phyloP scores from a whole-genome alignment of 2,888 invertebrate species.

The Diabrotica balteata region DNA sequence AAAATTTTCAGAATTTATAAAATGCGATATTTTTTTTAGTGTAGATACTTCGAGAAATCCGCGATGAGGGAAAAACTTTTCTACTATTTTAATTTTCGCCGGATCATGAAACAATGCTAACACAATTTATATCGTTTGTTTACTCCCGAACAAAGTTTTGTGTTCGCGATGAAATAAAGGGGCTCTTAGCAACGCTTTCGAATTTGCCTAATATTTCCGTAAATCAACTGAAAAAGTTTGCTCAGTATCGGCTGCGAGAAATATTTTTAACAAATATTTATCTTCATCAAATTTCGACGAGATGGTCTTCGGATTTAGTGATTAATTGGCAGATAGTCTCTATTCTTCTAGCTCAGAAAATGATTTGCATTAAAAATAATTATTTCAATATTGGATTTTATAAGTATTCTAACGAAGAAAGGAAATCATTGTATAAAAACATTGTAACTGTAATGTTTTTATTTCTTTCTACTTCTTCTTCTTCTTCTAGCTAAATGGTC shows the following conservation, averaged over 20 bases:
- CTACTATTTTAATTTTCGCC: constrained; percentile 46
- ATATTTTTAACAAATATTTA: constrained; percentile 22
- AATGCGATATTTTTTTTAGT: not conserved
- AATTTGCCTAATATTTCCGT: constrained; percentile 15
- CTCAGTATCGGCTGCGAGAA: constrained; percentile 10
- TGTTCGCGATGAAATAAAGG: constrained; percentile 24
- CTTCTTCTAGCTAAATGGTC: too few relatives aligned
- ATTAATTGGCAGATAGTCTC: too few relatives aligned
- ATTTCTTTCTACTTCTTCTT: too few relatives aligned
- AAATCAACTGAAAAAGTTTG: constrained; percentile 20
- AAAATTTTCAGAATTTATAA: too few relatives aligned
- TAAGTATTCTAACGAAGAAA: too few relatives aligned
- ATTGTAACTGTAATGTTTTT: too few relatives aligned
- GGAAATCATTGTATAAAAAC: too few relatives aligned
- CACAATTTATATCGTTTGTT: constrained; percentile 52
- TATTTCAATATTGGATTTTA: too few relatives aligned
- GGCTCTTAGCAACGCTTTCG: constrained; percentile 15
- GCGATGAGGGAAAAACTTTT: constrained; percentile 13
- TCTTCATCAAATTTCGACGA: constrained; percentile 1
- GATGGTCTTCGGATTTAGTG: too few relatives aligned
- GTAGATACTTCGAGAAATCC: constrained; percentile 2
- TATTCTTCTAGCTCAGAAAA: too few relatives aligned
- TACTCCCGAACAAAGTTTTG: constrained; percentile 35
- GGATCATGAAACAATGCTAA: constrained; percentile 45
- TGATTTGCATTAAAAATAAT: too few relatives aligned